A percentile compares a stretch with the other conserved stretches of the same genome.
Conservation (phyloP, 2,888 invertebrate genomes). For the Adineta ricciae region DNA sequence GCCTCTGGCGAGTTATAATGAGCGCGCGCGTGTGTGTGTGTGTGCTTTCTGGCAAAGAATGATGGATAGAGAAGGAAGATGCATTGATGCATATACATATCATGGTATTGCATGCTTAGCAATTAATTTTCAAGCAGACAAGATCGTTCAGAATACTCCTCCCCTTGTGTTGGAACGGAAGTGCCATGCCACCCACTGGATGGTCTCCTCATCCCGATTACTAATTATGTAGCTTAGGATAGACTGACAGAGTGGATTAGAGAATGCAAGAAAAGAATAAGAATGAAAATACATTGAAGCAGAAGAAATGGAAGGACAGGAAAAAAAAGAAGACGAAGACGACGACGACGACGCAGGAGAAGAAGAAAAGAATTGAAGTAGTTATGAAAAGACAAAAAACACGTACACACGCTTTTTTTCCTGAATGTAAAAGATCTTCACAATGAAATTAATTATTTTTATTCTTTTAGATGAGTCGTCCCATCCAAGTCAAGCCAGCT, state of each 20-base stretch:
- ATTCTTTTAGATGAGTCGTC: conserved; percentile 86
- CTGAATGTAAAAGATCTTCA: background rate
- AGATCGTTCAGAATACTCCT: background rate
- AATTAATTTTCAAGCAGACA: background rate
- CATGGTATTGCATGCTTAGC: background rate
- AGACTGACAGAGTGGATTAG: background rate
- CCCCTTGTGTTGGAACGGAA: background rate
- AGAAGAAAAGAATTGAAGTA: background rate
- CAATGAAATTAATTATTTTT: conserved; percentile 66
- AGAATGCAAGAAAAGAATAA: background rate
- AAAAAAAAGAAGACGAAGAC: too few species aligned
- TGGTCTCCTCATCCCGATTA: conserved; percentile 7
- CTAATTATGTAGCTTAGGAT: background rate
- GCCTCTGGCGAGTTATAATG: background rate
- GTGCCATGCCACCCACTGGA: background rate
- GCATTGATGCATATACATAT: background rate
- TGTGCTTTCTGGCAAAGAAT: background rate
- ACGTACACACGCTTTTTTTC: background rate
- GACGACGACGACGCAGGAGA: too few species aligned
- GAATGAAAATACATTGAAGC: background rate
- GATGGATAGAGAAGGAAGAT: background rate
- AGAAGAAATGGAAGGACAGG: background rate
- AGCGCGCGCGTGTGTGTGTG: background rate
- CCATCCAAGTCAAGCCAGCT: conserved; percentile 97
- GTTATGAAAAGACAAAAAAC: background rate